These are phyloP conservation scores for Mesembrinibis cayennensis DNA, from an alignment of 2,113 vertebrate genomes.

Conservation along the genomic window DNA sequence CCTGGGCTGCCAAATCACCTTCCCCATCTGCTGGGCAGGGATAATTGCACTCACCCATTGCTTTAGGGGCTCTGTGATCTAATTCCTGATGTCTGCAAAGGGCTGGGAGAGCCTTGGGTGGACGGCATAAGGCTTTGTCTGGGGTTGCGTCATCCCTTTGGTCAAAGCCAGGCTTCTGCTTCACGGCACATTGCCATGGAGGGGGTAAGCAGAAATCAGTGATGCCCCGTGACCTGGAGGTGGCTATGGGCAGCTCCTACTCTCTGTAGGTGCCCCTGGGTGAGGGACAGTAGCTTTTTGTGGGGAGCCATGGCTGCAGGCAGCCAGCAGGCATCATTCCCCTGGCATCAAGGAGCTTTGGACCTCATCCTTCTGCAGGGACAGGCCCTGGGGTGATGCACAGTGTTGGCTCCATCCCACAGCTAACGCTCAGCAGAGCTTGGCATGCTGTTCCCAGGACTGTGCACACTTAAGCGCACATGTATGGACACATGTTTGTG, in stretches of 20 bases:
- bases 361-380: background rate
- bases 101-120: background rate
- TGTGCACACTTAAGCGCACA: fast-evolving
- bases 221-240: fast-evolving
- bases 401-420: background rate
- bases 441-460: fast-evolving
- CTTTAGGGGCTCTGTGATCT: slow-evolving; percentile 1
- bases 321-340: background rate
- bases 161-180: background rate
- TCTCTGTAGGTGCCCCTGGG: background rate
- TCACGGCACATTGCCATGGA: background rate
- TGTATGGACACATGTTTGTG: fast-evolving
- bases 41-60: background rate
- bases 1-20: background rate
- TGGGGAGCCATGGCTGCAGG: background rate
- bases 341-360: background rate
- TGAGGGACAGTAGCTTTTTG: background rate
- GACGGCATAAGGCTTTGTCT: background rate
- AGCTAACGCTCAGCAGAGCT: background rate
- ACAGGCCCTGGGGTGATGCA: background rate
- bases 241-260: background rate
- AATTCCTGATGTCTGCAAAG: background rate
- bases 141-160: background rate
- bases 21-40: background rate
- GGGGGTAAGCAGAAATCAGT: background rate